Conservation (phyloP, 1,140 invertebrate genomes). For the Caenorhabditis elegans region WBcel235 BX284602.5:8717501-8718000, state of each 20-base stretch:
- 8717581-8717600: not conserved
- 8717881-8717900: not conserved
- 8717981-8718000: not conserved
- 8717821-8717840: constrained; percentile 31
- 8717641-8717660: no score
- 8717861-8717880: constrained; percentile 17
- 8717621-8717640: no score
- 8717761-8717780: not conserved
- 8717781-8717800: constrained; percentile 24
- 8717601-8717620: no score
- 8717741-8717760: not conserved
- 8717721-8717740: constrained; percentile 12
- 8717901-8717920: constrained; percentile 12
- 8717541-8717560: not conserved
- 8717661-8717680: not conserved
- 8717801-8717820: constrained; percentile 16
- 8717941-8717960: not conserved
- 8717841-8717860: not conserved
- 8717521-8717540: constrained; percentile 30
- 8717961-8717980: not conserved
- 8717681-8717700: constrained; percentile 18
- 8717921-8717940: not conserved
- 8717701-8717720: not conserved
- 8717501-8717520: constrained; percentile 31
- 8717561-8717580: not conserved